Evolutionary conservation across 2,113 vertebrate species (phyloP).

Genomic region (Cebus imitator): DNA sequence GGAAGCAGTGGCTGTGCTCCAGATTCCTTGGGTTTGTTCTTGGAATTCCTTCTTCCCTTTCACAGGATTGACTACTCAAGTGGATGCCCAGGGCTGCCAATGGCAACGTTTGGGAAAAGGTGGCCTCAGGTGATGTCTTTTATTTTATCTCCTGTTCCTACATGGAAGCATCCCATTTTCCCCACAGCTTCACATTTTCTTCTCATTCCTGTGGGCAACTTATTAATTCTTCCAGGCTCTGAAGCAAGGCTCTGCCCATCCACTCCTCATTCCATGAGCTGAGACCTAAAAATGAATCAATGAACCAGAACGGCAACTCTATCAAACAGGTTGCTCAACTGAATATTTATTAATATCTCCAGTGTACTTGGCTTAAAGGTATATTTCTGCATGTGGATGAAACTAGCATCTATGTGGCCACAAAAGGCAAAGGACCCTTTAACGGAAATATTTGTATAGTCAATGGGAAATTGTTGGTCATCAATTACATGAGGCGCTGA

Average conservation of each 20-base stretch:
- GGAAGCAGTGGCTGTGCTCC: background rate
- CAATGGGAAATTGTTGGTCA: background rate
- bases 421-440: background rate
- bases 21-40: background rate
- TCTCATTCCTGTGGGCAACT: background rate
- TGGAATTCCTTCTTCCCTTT: background rate
- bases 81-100: background rate
- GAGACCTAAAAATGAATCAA: background rate
- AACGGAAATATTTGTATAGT: background rate
- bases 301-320: background rate
- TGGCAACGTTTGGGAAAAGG: conserved; percentile 1
- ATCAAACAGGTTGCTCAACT: background rate
- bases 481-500: background rate
- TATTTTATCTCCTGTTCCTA: background rate
- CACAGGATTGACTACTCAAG: background rate
- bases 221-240: background rate
- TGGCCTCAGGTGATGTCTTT: background rate
- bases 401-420: background rate
- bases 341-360: background rate
- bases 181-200: background rate
- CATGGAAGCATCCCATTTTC: background rate
- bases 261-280: background rate
- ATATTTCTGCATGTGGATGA: background rate
- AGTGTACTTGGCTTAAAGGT: background rate
- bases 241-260: background rate